phyloP scores from a whole-genome alignment of 2,797 vertebrate genomes.

The Rhincodon typus region DNA sequence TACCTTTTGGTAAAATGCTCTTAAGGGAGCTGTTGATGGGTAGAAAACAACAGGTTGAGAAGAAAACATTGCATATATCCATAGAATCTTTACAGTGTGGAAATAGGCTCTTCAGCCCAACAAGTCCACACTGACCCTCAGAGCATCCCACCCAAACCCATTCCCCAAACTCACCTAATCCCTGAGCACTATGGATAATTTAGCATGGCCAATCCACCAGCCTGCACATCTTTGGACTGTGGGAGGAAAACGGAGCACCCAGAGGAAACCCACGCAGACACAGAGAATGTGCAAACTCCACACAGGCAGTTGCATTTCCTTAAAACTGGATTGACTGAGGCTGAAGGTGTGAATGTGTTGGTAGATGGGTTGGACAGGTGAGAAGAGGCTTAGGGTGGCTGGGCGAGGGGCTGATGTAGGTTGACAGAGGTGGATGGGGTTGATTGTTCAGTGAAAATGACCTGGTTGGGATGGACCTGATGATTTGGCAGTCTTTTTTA shows the following conservation, averaged over 20 bases:
- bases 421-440: background rate
- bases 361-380: background rate
- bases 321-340: background rate
- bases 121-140: too few relatives aligned
- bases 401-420: background rate
- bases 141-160: too few relatives aligned
- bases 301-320: too few relatives aligned
- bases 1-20: background rate
- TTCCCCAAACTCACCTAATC: too few relatives aligned
- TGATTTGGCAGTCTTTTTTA: background rate
- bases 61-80: background rate
- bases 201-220: too few relatives aligned
- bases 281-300: too few relatives aligned
- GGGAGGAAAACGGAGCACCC: too few relatives aligned
- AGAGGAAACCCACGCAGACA: too few relatives aligned
- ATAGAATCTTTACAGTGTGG: too few relatives aligned
- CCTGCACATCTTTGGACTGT: too few relatives aligned
- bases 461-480: background rate
- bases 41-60: background rate
- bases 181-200: too few relatives aligned
- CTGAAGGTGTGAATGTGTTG: background rate
- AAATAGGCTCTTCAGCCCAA: too few relatives aligned
- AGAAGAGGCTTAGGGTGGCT: background rate
- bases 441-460: background rate
- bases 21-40: background rate